Base-by-base conservation (phyloP, 2,113 vertebrate genomes). In the Damaliscus lunatus region DNA sequence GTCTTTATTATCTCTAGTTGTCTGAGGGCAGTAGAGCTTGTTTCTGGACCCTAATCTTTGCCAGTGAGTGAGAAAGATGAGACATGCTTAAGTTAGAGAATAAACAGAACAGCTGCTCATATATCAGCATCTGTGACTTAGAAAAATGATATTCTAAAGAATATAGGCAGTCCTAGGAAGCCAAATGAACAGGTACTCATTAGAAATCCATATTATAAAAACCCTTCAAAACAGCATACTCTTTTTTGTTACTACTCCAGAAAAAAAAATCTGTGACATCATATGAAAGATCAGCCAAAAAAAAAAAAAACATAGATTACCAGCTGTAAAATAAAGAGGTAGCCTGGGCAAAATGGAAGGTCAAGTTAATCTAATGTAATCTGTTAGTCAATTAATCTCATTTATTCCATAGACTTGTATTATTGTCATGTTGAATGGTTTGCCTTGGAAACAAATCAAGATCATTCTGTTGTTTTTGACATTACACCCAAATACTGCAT, bases 31-130 rank as follows among this genome's bases (percentile, higher is more conserved):
- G 25, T 67, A 88, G 80, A 89, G 25, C 50, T 98, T 94, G 19
- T 78, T 96, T 97, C 62, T 90, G 40, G 57, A 25, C n/a, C 36
- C 27, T 88, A 77, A 89, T 64, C 48, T 97, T 97, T 97, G 78
- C 97, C 57, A 96, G 74, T 23, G 80, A 98, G 52, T 53, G 93
- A 96, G 50, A 96, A 94, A 52, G 48, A 78, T 85, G 53, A 97
- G 50, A 53, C 81, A 83, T 60, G 5, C 48, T 60, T 71, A 67
- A 15, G 40, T 94, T 97, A 97, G 93, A 27, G 31, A 97, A 55
- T 31, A 87, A 98, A 91, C 8, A 91, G 64, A 96, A 84, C 25
- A 84, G 59, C 78, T 23, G n/a, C 9, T 92, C 71, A 3, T 3
- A 29, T 81, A n/a, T 74, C 53, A 80, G 46, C 10, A 90, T 71